phyloP scores from a whole-genome alignment of 2,888 invertebrate species.

The Rhimphoctona megacephalus region DNA sequence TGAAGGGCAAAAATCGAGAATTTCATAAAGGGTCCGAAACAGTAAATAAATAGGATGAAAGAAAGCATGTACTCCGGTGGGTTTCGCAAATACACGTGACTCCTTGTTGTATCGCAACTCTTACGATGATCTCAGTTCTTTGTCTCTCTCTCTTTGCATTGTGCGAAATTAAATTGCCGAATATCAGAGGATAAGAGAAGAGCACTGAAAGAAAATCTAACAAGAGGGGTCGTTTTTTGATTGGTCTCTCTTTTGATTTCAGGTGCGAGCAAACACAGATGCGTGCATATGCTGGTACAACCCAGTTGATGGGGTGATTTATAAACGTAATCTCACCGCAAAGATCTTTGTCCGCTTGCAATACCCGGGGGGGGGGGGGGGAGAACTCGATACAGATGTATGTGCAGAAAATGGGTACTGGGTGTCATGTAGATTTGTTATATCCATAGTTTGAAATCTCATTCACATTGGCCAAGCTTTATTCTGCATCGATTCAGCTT shows the following conservation, averaged over 20 bases:
- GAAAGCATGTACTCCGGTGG: neutral
- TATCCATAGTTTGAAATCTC: conserved; percentile 1
- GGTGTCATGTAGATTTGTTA: conserved; percentile 15
- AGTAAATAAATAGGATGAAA: conserved; percentile 24
- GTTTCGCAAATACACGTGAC: conserved; percentile 64
- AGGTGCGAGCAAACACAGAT: conserved; percentile 84
- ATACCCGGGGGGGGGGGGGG: conserved; percentile 31
- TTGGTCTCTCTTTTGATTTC: conserved; percentile 77
- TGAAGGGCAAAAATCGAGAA: neutral
- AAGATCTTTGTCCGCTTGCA: conserved; percentile 51
- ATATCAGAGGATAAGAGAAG: conserved; percentile 19
- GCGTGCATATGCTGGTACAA: conserved; percentile 65
- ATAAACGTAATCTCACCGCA: conserved; percentile 40
- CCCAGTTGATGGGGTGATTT: conserved; percentile 17
- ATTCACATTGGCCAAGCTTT: conserved; percentile 42
- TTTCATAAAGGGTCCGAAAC: neutral
- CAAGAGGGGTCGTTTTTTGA: conserved; percentile 37
- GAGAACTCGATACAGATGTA: conserved; percentile 25
- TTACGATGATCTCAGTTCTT: conserved; percentile 12
- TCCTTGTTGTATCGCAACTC: conserved; percentile 43
- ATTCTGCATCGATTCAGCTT: neutral
- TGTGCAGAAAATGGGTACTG: neutral
- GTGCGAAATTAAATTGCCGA: conserved; percentile 60
- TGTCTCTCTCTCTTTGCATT: conserved; percentile 36
- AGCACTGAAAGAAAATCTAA: conserved; percentile 27